Percentiles rank a stretch among this genome's conserved stretches.
Conservation (phyloP, 2,113 vertebrate genomes). For the Hepsetus odoe region DNA sequence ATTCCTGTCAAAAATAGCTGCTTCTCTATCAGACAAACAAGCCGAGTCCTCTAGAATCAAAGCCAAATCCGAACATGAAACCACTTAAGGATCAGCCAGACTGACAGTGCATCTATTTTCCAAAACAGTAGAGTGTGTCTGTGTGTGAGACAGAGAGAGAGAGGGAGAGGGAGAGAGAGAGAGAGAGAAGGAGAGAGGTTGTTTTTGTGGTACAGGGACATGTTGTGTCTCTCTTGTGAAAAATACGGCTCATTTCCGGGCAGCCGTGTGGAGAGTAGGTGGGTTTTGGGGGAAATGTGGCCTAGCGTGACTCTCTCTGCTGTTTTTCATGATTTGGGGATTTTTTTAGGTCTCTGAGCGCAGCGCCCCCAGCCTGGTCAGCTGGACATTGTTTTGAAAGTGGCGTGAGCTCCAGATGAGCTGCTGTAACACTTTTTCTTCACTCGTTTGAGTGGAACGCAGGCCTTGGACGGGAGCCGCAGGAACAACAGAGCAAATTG, state of each 20-base stretch:
- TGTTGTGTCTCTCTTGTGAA: slow-evolving; percentile 37
- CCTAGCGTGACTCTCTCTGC: slow-evolving; percentile 25
- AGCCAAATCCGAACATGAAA: slow-evolving; percentile 8
- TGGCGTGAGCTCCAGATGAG: slow-evolving; percentile 12
- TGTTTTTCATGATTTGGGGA: slow-evolving; percentile 37
- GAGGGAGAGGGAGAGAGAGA: no score
- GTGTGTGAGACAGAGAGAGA: neutral
- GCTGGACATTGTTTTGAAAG: neutral
- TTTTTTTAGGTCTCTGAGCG: slow-evolving; percentile 3
- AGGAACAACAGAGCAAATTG: slow-evolving; percentile 18
- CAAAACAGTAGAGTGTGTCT: slow-evolving; percentile 45
- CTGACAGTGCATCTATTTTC: slow-evolving; percentile 26
- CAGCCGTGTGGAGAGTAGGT: slow-evolving; percentile 3
- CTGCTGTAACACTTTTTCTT: slow-evolving; percentile 1
- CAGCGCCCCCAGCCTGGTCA: neutral
- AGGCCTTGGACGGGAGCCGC: slow-evolving; percentile 6
- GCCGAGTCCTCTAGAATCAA: neutral
- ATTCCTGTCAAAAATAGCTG: slow-evolving; percentile 13
- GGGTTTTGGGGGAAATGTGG: slow-evolving; percentile 21
- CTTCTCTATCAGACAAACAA: neutral
- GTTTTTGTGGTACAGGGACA: slow-evolving; percentile 27
- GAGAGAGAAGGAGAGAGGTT: slow-evolving; percentile 6
- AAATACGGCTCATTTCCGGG: slow-evolving; percentile 32
- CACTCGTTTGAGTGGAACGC: slow-evolving; percentile 28
- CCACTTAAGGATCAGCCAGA: slow-evolving; percentile 13